Conservation (phyloP, 2,888 invertebrate species). For the Cephonodes hylas region DNA sequence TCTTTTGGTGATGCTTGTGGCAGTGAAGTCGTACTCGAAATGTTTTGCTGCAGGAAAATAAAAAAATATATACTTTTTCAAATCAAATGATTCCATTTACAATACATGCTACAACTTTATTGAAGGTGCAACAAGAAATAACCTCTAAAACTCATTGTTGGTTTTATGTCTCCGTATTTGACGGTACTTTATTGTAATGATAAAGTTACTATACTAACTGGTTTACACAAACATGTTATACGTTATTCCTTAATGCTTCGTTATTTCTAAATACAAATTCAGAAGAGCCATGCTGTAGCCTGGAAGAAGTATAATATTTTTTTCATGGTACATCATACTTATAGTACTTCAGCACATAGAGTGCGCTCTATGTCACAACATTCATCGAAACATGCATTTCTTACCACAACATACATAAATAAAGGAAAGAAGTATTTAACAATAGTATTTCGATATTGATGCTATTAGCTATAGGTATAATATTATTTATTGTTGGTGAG, state of each 20-base stretch:
- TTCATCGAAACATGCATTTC: not conserved
- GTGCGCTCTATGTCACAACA: not conserved
- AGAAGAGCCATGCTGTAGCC: not conserved
- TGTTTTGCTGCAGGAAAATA: conserved; percentile 65
- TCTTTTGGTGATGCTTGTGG: conserved; percentile 76
- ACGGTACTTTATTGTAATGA: not conserved
- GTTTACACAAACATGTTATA: not conserved
- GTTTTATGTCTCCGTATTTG: not conserved
- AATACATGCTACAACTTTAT: not conserved
- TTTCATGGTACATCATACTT: not conserved
- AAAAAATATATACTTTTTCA: not conserved
- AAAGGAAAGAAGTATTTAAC: not conserved
- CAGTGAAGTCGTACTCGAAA: conserved; percentile 78
- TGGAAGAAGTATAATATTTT: not conserved
- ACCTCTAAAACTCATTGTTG: not conserved
- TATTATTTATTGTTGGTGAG: no score
- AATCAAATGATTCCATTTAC: not conserved
- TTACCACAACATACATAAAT: not conserved
- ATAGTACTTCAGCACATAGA: not conserved
- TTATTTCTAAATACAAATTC: not conserved
- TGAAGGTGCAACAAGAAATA: not conserved
- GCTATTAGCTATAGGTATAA: no score
- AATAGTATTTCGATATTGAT: no score
- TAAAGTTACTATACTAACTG: not conserved
- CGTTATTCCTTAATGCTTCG: not conserved